phyloP scores from a whole-genome alignment of 1,140 invertebrate species.

The Polyergus mexicanus region DNA sequence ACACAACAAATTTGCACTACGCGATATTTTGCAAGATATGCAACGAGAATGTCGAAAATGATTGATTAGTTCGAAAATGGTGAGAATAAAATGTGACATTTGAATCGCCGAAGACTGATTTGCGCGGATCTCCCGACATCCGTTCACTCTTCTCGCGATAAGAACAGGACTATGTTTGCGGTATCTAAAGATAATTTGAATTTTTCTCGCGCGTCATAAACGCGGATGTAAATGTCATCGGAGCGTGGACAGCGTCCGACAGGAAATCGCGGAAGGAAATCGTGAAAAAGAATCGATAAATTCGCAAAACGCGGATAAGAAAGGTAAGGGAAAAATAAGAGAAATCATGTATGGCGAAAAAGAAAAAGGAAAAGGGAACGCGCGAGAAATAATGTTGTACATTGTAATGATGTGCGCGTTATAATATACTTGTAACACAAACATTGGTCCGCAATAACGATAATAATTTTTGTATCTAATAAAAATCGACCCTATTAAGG shows the following conservation, averaged over 20 bases:
- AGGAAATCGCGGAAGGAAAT: neutral
- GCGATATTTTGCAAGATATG: neutral
- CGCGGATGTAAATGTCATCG: conserved; percentile 1
- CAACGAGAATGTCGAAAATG: conserved; percentile 1
- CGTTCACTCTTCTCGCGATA: conserved; percentile 42
- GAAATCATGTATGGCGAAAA: neutral
- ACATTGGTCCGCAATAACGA: conserved; percentile 61
- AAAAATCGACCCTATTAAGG: conserved; percentile 48
- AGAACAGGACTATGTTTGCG: neutral
- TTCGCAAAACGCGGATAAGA: neutral
- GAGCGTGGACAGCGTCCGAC: neutral
- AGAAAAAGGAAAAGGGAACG: conserved; percentile 10
- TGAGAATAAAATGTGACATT: conserved; percentile 15
- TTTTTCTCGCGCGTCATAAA: conserved; percentile 7
- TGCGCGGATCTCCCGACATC: conserved; percentile 35
- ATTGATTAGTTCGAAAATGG: neutral
- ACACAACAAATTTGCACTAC: neutral
- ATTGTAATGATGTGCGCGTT: conserved; percentile 15
- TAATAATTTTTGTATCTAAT: conserved; percentile 70
- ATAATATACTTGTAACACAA: conserved; percentile 49
- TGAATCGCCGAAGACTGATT: conserved; percentile 12
- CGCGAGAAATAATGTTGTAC: conserved; percentile 35
- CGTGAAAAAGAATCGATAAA: neutral
- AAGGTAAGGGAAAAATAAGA: neutral
- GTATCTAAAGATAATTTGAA: neutral